phyloP scores from a whole-genome alignment of 1,140 invertebrate species.

The Saccostrea echinata region DNA sequence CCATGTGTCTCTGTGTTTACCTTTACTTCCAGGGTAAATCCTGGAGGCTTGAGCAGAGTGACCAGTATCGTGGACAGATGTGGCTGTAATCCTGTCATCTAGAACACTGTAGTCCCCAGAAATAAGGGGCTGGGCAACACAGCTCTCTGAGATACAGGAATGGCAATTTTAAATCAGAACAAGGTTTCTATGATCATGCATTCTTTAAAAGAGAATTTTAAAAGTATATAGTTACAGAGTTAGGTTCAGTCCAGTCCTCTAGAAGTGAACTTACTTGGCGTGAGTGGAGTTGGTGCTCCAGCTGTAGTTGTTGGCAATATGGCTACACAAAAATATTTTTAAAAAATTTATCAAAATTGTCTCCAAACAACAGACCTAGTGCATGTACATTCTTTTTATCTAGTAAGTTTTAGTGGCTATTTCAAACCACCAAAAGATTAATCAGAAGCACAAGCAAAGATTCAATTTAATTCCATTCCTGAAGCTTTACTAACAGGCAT shows the following conservation, averaged over 20 bases:
- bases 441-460: no score
- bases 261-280: neutral
- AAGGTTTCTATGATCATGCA: neutral
- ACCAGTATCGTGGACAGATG: conserved; percentile 44
- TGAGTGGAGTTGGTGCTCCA: conserved; percentile 30
- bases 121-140: conserved; percentile 63
- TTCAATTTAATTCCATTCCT: no score
- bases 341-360: no score
- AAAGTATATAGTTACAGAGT: no score
- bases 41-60: conserved; percentile 60
- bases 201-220: no score
- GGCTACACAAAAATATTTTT: conserved; percentile 55
- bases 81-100: conserved; percentile 49
- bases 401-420: no score
- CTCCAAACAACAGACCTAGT: neutral
- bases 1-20: neutral
- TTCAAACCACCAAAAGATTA: no score
- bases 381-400: no score
- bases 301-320: conserved; percentile 41
- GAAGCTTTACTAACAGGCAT: no score
- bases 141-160: conserved; percentile 52
- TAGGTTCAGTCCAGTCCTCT: no score
- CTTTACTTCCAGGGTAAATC: conserved; percentile 49
- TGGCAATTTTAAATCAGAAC: neutral
- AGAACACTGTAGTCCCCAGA: conserved; percentile 67